A percentile compares a stretch with the other conserved stretches of the same genome.
phyloP scores from a whole-genome alignment of 1,140 invertebrate species.

The Drosophila neocordata region DNA sequence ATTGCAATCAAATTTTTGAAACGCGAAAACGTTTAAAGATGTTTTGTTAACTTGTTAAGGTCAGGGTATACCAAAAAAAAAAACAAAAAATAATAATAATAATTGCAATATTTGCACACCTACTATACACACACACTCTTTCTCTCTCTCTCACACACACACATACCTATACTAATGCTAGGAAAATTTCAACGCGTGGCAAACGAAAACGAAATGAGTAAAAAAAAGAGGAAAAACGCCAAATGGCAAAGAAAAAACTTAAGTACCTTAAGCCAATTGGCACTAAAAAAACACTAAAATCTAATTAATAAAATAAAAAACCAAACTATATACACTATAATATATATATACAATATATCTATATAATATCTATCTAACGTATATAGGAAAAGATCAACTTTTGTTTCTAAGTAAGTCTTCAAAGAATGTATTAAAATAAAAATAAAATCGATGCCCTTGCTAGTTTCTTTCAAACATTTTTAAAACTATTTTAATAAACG shows the following conservation, averaged over 20 bases:
- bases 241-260: slow-evolving; percentile 71
- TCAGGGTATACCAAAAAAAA: slow-evolving; percentile 34
- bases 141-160: slow-evolving; percentile 24
- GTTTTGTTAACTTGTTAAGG: slow-evolving; percentile 68
- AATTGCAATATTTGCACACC: slow-evolving; percentile 75
- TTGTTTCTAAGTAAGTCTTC: slow-evolving; percentile 21
- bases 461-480: slow-evolving; percentile 63
- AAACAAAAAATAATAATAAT: slow-evolving; percentile 21
- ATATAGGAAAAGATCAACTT: slow-evolving; percentile 14
- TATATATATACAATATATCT: slow-evolving; percentile 41
- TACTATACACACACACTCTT: slow-evolving; percentile 39
- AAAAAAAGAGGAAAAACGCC: slow-evolving; percentile 39
- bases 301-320: slow-evolving; percentile 54
- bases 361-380: slow-evolving; percentile 44
- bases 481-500: slow-evolving; percentile 26
- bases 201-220: slow-evolving; percentile 21
- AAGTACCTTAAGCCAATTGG: slow-evolving; percentile 82
- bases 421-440: slow-evolving; percentile 24
- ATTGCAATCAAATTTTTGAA: slow-evolving; percentile 69
- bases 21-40: slow-evolving; percentile 12
- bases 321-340: slow-evolving; percentile 35
- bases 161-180: slow-evolving; percentile 35
- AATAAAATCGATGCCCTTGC: slow-evolving; percentile 42
- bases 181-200: slow-evolving; percentile 40
- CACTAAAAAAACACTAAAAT: slow-evolving; percentile 76